A percentile compares a stretch with the other conserved stretches of the same genome.
These are phyloP conservation scores for Protobothrops flavoviridis DNA, from an alignment of 2,113 vertebrate species.

Conservation along the genomic window DNA sequence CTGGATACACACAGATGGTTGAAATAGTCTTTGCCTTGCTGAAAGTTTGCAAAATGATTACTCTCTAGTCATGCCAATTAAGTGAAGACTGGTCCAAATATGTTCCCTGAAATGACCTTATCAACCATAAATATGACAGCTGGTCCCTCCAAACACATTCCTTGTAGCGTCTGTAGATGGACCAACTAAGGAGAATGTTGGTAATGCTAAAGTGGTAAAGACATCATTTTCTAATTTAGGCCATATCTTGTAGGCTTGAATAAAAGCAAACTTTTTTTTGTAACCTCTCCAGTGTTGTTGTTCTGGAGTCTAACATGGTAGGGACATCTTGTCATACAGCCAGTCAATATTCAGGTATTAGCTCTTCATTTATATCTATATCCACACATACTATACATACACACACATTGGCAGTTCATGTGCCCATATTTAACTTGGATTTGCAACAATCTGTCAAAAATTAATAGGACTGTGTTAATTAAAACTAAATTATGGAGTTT, in stretches of 20 bases:
- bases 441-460: not conserved
- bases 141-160: not conserved
- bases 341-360: not conserved
- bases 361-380: not conserved
- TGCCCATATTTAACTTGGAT: not conserved
- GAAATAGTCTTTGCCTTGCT: constrained; percentile 1
- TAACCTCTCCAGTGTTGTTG: not conserved
- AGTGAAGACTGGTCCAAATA: not conserved
- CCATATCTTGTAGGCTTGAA: not conserved
- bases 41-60: constrained; percentile 13
- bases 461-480: not conserved
- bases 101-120: constrained; percentile 17
- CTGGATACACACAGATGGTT: constrained; percentile 10
- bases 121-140: constrained; percentile 7
- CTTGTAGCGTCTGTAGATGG: not conserved
- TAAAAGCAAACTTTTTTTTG: not conserved
- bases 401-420: not conserved
- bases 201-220: not conserved
- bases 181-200: not conserved
- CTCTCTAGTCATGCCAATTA: not conserved
- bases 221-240: not conserved
- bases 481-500: not conserved
- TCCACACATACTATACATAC: not conserved
- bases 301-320: not conserved
- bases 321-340: not conserved